Percentiles rank a stretch among this genome's conserved stretches.
phyloP scores from a whole-genome alignment of 1,140 invertebrate genomes.

The Diabrotica undecimpunctata region DNA sequence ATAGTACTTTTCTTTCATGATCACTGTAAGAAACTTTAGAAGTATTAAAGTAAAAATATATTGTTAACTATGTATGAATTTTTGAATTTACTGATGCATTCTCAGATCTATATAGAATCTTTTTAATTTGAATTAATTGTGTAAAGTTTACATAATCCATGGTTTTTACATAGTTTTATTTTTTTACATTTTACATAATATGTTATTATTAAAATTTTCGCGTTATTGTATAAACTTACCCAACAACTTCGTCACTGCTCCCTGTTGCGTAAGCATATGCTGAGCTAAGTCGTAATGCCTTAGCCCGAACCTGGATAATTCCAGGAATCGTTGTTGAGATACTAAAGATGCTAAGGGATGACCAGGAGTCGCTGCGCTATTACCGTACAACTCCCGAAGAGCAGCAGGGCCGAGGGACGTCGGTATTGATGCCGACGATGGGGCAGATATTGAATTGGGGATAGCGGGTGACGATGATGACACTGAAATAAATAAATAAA shows the following conservation, averaged over 20 bases:
- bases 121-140: too few relatives aligned
- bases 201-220: too few relatives aligned
- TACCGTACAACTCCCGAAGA: constrained; percentile 48
- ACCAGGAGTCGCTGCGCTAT: constrained; percentile 51
- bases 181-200: too few relatives aligned
- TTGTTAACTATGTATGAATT: too few relatives aligned
- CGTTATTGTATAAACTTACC: constrained; percentile 56
- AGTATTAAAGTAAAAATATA: too few relatives aligned
- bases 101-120: too few relatives aligned
- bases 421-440: constrained; percentile 33
- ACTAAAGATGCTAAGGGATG: constrained; percentile 65
- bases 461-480: constrained; percentile 40
- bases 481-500: constrained; percentile 38
- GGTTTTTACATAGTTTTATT: too few relatives aligned
- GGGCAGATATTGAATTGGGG: constrained; percentile 29
- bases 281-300: constrained; percentile 85
- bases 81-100: too few relatives aligned
- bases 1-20: too few relatives aligned
- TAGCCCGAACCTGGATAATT: constrained; percentile 77
- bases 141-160: too few relatives aligned
- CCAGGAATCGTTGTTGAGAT: constrained; percentile 71
- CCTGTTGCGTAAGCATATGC: constrained; percentile 84
- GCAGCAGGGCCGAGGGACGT: constrained; percentile 38
- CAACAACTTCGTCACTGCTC: constrained; percentile 85
- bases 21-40: too few relatives aligned